Base-by-base conservation (phyloP, 2,113 vertebrate genomes). In the Xenus cinereus region DNA sequence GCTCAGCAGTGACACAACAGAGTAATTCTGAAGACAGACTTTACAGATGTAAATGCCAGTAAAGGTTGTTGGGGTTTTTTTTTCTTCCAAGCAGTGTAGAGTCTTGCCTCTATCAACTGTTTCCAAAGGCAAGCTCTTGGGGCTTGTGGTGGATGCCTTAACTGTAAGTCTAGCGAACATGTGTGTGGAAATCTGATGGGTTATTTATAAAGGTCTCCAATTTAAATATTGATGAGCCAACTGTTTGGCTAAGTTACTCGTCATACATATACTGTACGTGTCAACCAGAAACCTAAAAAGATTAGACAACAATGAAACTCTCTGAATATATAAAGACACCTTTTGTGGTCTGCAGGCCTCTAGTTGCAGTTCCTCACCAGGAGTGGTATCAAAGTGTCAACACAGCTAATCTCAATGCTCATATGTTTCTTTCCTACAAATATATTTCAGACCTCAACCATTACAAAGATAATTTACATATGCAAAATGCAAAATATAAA, bases 221-320 rank as follows among this genome's bases (percentile, higher is more conserved):
- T 54, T 48, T 95, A 95, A 97, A 97, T 96, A 96, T 93, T 95
- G 79, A 94, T 95, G 85, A 97, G 35, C 41, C 88, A 94, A 30
- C 48, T 89, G 87, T 90, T 96, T 59, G 51, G 54, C 80, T 93
- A 54, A 56, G 56, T 85, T 91, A 80, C 16, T 63, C n/a, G 57
- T 71, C 48, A 46, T 16, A 57, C 30, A 82, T 35, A n/a, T 13
- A 67, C 8, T 4, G 6, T 48, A 79, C 5, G 1, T 74, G 41
- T 83, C 78, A 95, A 77, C 14, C 24, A 92, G 81, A 95, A 87
- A 92, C 64, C 24, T 80, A 12, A 77, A 95, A 82, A 89, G 9
- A 56, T 45, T 59, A 48, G 26, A 28, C 69, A 87, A 26, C 13
- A 79, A 50, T 46, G 24, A 72, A 90, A 85, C 14, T 46, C 27